Base-by-base conservation (phyloP, 2,797 vertebrate genomes). In the Acanthurus tractus region DNA sequence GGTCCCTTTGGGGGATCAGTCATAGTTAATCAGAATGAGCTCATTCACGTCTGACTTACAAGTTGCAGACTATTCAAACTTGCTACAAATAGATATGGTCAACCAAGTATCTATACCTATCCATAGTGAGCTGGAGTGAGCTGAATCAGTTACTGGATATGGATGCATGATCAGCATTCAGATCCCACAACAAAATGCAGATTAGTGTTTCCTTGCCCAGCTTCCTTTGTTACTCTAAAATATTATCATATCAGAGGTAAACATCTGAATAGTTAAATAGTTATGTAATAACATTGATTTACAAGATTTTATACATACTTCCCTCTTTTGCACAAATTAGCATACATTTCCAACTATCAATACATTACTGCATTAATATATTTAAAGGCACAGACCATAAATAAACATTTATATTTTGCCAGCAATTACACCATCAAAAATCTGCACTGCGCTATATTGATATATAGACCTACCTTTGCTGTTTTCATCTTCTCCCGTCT, bases 401-500 rank as follows among this genome's bases (percentile, higher is more conserved):
- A 9, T 0, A 22, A 12, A 0, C 17, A 9, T 1, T 50, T 20
- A 17, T 11, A 14, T 2, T 20, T 0, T 42, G 12, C 17, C 1
- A 10, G n/a, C 10, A 63, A 6, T 52, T 9, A 42, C 14, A 18
- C 15, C 0, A 1, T 42, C n/a, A 52, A 25, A n/a, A 40, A 49
- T n/a, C 1, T 23, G 9, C 17, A 9, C 9, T 20, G 13, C 6
- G 3, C 10, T 3, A 13, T 46, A 34, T 23, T 6, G 40, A 4
- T 10, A 20, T 4, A 14, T 4, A 75, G 3, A 7, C 61, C 14
- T 90, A 99, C 98, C 98, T 98, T 99, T 99, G 92, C 96, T 97
- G 93, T 98, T 98, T 77, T 95, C 95, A 86, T 98, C 97, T 91
- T 98, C 98, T 84, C 95, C 96, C 44, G 96, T 95, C 94, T 99